A percentile compares a stretch with the other conserved stretches of the same genome.
Conservation (phyloP, 1,140 invertebrate species). For the Heterodera carotae region DNA sequence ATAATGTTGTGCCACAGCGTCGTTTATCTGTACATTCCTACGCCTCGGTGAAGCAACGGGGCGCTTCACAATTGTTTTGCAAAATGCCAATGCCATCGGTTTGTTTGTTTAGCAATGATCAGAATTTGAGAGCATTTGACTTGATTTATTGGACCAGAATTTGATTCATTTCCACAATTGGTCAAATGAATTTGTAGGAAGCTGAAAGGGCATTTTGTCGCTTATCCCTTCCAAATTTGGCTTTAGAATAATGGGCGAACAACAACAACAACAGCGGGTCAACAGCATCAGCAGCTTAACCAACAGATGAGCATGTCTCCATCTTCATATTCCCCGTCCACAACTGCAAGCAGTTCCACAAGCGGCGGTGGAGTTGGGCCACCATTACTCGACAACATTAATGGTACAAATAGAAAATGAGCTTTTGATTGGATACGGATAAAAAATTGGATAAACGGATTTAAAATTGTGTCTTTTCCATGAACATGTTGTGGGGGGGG, state of each 20-base stretch:
- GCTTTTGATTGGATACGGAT: no score
- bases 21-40: conserved; percentile 8
- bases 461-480: no score
- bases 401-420: no score
- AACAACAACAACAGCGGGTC: not conserved
- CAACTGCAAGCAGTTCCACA: not conserved
- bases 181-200: no score
- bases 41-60: not conserved
- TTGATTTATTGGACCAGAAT: no score
- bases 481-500: no score
- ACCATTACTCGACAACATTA: not conserved
- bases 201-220: no score
- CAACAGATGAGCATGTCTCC: not conserved
- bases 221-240: no score
- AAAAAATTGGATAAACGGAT: no score
- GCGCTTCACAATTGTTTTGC: not conserved
- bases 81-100: conserved; percentile 9
- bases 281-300: not conserved
- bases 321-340: not conserved
- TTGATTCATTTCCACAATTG: no score
- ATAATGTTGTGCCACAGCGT: not conserved
- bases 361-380: not conserved
- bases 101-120: not conserved
- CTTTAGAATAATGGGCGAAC: not conserved
- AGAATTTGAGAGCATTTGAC: no score